Evolutionary conservation across 2,797 vertebrate genomes (phyloP).

Genomic region (Sparus aurata): DNA sequence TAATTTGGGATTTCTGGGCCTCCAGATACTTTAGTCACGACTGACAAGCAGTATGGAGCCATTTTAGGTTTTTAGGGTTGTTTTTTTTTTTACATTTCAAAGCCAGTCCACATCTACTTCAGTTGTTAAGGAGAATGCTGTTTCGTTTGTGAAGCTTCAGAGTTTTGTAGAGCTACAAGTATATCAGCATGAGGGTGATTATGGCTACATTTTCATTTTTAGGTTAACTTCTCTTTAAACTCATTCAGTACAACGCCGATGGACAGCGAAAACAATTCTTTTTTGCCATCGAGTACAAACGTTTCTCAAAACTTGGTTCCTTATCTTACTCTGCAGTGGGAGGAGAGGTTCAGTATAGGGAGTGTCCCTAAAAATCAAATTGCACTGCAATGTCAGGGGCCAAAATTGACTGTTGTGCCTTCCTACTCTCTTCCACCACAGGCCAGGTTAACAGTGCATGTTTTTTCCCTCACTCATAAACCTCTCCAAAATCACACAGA

Average conservation of each 20-base stretch:
- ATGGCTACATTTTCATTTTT: too few species aligned
- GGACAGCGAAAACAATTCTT: not conserved
- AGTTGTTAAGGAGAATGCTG: too few species aligned
- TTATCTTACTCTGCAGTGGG: not conserved
- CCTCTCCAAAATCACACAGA: not conserved
- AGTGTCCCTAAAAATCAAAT: not conserved
- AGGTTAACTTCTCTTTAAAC: too few species aligned
- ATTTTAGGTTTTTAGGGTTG: too few species aligned
- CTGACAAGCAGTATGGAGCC: too few species aligned
- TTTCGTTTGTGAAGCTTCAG: too few species aligned
- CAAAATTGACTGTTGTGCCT: not conserved
- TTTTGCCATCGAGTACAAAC: not conserved
- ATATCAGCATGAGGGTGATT: too few species aligned
- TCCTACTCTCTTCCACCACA: not conserved
- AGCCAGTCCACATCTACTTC: too few species aligned
- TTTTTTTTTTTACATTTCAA: too few species aligned
- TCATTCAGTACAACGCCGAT: not conserved
- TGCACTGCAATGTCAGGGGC: not conserved
- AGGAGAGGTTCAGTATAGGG: not conserved
- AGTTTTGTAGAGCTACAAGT: too few species aligned
- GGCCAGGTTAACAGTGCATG: not conserved
- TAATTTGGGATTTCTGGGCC: too few species aligned
- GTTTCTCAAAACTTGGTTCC: not conserved
- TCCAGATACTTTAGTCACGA: too few species aligned
- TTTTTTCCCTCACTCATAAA: not conserved